phyloP scores from a whole-genome alignment of 2,113 vertebrate genomes.

The Dryoscopus gambensis region DNA sequence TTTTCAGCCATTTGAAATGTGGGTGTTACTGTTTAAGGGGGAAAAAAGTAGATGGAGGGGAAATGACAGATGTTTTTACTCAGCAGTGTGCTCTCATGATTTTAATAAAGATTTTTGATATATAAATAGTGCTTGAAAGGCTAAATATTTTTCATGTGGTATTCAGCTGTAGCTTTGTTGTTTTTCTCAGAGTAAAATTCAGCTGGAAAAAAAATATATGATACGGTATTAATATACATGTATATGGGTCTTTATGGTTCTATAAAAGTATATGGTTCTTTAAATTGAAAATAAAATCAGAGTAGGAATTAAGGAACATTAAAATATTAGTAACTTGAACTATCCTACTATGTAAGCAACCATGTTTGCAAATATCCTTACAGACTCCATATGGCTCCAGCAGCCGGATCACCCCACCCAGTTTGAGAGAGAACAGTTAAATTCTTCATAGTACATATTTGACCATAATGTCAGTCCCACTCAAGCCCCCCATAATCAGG shows the following conservation, averaged over 20 bases:
- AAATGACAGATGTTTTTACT: slow-evolving; percentile 64
- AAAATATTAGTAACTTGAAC: slow-evolving; percentile 1
- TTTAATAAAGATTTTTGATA: slow-evolving; percentile 56
- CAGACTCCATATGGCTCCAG: background rate
- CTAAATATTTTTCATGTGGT: slow-evolving; percentile 46
- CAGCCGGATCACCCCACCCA: background rate
- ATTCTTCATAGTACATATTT: background rate
- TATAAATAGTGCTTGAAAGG: slow-evolving; percentile 44
- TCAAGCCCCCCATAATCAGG: background rate
- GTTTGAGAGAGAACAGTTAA: background rate
- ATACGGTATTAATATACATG: background rate
- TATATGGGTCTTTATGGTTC: background rate
- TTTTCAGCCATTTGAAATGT: slow-evolving; percentile 49
- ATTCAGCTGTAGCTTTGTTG: slow-evolving; percentile 27
- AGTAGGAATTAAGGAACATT: background rate
- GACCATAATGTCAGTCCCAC: background rate
- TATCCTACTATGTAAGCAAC: background rate
- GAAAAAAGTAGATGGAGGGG: background rate
- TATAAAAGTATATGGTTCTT: background rate
- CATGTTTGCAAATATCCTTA: background rate
- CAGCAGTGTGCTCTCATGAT: slow-evolving; percentile 27
- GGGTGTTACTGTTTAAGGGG: slow-evolving; percentile 41
- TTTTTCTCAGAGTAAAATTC: background rate
- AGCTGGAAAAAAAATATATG: background rate
- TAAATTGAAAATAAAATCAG: slow-evolving; percentile 6